Evolutionary conservation across 2,797 vertebrate genomes (phyloP).

Genomic region (Schizopygopsis pylzovi): DNA sequence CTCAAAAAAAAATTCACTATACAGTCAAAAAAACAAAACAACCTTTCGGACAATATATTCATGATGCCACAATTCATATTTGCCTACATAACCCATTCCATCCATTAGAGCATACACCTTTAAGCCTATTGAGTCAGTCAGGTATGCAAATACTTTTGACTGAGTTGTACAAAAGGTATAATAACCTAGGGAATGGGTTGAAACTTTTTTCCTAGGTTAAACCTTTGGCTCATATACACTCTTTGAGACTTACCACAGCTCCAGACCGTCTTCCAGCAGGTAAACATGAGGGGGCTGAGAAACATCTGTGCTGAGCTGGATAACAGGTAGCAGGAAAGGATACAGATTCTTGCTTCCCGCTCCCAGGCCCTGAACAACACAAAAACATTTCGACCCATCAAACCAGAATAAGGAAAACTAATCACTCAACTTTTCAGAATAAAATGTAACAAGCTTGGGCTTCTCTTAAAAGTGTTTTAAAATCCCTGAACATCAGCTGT

Average conservation of each 20-base stretch:
- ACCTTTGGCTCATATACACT: conserved; percentile 25
- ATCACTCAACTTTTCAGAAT: not conserved
- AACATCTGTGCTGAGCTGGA: conserved; percentile 97
- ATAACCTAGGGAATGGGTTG: not conserved
- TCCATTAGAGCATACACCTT: not conserved
- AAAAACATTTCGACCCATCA: not conserved
- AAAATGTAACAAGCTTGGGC: not conserved
- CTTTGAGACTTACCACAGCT: conserved; percentile 86
- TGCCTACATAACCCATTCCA: not conserved
- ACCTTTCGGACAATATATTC: not conserved
- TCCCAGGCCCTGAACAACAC: conserved; percentile 87
- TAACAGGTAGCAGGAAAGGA: conserved; percentile 95
- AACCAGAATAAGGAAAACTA: not conserved
- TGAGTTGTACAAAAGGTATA: not conserved
- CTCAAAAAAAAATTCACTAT: too few relatives aligned
- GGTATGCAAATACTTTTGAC: not conserved
- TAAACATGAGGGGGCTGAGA: conserved; percentile 96
- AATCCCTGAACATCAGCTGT: not conserved
- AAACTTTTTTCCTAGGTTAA: conserved; percentile 2
- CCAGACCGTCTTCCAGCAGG: conserved; percentile 96
- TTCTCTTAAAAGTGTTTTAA: not conserved
- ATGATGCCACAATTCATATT: not conserved
- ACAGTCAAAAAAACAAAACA: not conserved
- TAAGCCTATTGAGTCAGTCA: not conserved
- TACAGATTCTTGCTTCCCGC: conserved; percentile 96